These are phyloP conservation scores for Chionis minor DNA, from an alignment of 2,113 vertebrate genomes.

Conservation along the genomic window DNA sequence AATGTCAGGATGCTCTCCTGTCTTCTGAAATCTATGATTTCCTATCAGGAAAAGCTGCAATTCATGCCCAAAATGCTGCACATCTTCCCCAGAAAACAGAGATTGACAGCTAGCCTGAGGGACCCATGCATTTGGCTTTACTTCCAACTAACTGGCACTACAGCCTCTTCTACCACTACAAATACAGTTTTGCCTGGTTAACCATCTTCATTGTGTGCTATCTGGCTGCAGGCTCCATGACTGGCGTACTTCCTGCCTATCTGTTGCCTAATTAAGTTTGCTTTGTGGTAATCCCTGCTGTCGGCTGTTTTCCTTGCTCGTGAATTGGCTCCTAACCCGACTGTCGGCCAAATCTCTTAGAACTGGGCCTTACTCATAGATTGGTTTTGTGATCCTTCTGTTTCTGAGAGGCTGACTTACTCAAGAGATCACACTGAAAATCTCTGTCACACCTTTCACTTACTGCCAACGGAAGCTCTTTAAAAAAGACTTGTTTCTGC, in stretches of 20 bases:
- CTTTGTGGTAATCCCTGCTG: conserved; percentile 42
- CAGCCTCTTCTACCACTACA: neutral
- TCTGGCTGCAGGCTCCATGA: conserved; percentile 45
- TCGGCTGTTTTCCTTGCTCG: neutral
- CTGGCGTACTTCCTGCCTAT: conserved; percentile 57
- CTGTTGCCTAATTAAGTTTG: conserved; percentile 60
- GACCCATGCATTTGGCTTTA: neutral
- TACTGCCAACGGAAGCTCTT: neutral
- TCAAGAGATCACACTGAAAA: neutral
- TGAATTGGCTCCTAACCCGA: neutral
- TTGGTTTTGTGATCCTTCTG: neutral
- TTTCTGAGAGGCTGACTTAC: neutral
- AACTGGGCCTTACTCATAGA: neutral
- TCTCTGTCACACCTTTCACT: neutral
- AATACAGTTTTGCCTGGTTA: neutral
- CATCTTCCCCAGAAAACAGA: neutral
- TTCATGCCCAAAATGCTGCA: neutral
- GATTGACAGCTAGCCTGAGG: neutral
- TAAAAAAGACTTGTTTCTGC: neutral
- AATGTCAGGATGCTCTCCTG: neutral
- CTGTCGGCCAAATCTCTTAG: neutral
- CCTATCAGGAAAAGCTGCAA: neutral
- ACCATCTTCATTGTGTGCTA: neutral
- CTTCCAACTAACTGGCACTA: neutral
- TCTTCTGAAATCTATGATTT: neutral